Percentiles rank a stretch among this genome's conserved stretches.
Conservation (phyloP, 2,113 vertebrate species). For the Bungarus multicinctus region DNA sequence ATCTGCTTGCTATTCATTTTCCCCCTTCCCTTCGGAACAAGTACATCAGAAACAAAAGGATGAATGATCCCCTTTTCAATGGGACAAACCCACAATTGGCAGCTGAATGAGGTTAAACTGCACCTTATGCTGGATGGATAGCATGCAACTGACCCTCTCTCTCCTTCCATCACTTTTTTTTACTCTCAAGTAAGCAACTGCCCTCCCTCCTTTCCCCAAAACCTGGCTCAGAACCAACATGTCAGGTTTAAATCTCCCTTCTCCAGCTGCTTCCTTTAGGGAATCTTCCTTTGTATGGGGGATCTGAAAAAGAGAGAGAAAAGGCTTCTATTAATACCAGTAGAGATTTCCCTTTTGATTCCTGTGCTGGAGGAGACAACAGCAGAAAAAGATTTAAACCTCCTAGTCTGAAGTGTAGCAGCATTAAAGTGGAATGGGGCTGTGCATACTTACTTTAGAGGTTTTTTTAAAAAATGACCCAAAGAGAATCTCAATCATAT, state of each 20-base stretch:
- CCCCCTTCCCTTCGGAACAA: conserved; percentile 4
- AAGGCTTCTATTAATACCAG: neutral
- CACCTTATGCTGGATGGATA: neutral
- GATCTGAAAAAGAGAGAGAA: neutral
- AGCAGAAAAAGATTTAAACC: neutral
- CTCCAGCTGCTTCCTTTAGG: neutral
- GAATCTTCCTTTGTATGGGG: neutral
- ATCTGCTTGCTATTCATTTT: conserved; percentile 14
- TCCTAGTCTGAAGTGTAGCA: neutral
- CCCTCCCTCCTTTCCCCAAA: neutral
- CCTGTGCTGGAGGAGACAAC: neutral
- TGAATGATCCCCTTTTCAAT: neutral
- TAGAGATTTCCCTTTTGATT: neutral
- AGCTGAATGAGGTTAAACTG: conserved; percentile 5
- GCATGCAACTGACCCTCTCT: neutral
- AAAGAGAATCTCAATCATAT: neutral
- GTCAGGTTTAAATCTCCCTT: neutral
- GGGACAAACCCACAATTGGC: conserved; percentile 30
- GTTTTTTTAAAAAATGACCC: neutral
- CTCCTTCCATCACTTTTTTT: neutral
- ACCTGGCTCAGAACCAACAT: neutral
- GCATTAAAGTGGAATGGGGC: neutral
- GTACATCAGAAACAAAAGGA: conserved; percentile 1
- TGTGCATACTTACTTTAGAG: neutral
- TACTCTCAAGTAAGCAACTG: neutral